Percentiles rank a stretch among this genome's conserved stretches.
These are phyloP conservation scores for Silurus glanis DNA, from an alignment of 2,113 vertebrate genomes.

Conservation along the genomic window DNA sequence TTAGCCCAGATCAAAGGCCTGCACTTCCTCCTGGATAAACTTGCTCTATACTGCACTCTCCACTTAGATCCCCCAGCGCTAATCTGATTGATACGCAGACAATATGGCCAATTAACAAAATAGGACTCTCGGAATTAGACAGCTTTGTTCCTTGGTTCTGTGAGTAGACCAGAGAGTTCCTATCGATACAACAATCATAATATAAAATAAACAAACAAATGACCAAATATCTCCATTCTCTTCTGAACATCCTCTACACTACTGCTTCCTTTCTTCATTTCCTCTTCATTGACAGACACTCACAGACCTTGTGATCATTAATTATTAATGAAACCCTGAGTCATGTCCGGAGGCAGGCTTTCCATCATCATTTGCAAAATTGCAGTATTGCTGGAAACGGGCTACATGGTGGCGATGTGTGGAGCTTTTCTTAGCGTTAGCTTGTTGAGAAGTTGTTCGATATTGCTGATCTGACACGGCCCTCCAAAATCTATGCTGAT, in stretches of 20 bases:
- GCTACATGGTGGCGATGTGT: conserved; percentile 31
- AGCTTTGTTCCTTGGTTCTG: not conserved
- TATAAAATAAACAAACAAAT: conserved; percentile 1
- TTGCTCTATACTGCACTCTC: conserved; percentile 44
- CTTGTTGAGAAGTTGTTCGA: conserved; percentile 44
- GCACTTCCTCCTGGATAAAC: conserved; percentile 56
- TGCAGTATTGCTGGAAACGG: conserved; percentile 43
- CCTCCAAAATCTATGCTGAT: conserved; percentile 46
- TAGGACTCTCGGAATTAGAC: not conserved
- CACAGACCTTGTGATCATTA: conserved; percentile 40
- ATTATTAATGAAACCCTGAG: conserved; percentile 46
- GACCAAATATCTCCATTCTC: not conserved
- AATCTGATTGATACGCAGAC: conserved; percentile 49
- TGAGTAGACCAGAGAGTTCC: not conserved
- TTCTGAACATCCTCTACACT: conserved; percentile 2
- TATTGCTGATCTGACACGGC: conserved; percentile 43
- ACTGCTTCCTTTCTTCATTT: conserved; percentile 29
- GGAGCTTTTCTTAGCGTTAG: conserved; percentile 19
- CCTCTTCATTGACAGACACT: conserved; percentile 31
- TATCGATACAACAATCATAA: not conserved
- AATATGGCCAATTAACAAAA: conserved; percentile 45
- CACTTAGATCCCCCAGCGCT: conserved; percentile 41
- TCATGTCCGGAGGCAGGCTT: conserved; percentile 30
- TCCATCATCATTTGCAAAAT: conserved; percentile 46
- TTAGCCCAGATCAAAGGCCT: conserved; percentile 59